Evolutionary conservation across 2,797 vertebrate species (phyloP).

Genomic region (Eremophila alpestris): DNA sequence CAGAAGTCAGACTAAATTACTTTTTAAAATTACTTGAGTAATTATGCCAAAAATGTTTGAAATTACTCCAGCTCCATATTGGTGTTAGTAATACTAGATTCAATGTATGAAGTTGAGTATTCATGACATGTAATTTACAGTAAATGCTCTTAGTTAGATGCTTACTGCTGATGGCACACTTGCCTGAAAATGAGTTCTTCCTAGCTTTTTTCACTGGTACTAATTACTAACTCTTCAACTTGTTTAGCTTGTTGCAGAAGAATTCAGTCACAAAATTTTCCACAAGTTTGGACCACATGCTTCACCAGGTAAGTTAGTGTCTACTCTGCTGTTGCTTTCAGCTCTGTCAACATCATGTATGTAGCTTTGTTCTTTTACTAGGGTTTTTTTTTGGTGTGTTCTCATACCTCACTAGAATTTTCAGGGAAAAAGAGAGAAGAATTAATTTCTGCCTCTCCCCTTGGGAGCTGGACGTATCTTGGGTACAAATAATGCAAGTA

Average conservation of each 20-base stretch:
- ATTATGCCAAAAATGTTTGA: background rate
- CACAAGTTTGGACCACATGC: constrained; percentile 80
- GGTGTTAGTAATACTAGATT: background rate
- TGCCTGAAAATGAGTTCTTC: background rate
- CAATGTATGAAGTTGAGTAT: background rate
- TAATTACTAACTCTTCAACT: background rate
- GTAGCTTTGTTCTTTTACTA: background rate
- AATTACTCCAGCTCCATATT: background rate
- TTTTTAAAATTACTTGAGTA: background rate
- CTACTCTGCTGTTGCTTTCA: constrained; percentile 14
- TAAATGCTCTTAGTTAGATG: background rate
- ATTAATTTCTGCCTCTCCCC: background rate
- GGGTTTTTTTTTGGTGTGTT: background rate
- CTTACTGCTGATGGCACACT: background rate
- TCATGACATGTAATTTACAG: background rate
- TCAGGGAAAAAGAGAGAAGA: background rate
- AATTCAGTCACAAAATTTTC: constrained; percentile 87
- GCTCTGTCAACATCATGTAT: background rate
- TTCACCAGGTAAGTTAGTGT: constrained; percentile 73
- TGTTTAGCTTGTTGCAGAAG: constrained; percentile 92
- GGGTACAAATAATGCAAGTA: background rate
- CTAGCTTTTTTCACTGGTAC: background rate
- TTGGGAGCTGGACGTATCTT: background rate
- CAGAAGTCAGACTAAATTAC: background rate
- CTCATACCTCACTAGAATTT: background rate